These are phyloP conservation scores for Calephelis virginiensis DNA, from an alignment of 1,140 invertebrate genomes.

Conservation along the genomic window DNA sequence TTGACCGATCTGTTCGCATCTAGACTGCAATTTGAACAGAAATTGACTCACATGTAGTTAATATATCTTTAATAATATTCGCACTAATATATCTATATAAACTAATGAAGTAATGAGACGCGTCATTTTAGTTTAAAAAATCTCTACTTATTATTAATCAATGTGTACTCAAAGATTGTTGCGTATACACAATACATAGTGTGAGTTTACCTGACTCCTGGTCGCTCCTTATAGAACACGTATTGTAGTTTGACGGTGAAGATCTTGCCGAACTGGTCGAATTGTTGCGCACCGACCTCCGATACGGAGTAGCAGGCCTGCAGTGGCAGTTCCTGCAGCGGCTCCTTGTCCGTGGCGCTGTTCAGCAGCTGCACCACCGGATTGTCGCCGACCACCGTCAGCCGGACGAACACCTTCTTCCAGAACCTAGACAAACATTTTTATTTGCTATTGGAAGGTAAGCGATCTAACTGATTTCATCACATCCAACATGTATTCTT, in stretches of 20 bases:
- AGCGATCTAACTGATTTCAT: too few species aligned
- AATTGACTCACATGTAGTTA: too few species aligned
- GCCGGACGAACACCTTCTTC: constrained; percentile 96
- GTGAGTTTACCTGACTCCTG: constrained; percentile 85
- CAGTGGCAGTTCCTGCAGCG: constrained; percentile 95
- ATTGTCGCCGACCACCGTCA: constrained; percentile 89
- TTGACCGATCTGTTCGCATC: too few species aligned
- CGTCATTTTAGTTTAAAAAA: too few species aligned
- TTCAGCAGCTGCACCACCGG: constrained; percentile 93
- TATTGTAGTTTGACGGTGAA: constrained; percentile 99
- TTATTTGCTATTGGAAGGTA: background rate
- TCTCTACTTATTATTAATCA: too few species aligned
- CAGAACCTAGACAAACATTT: constrained; percentile 85
- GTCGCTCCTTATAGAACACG: constrained; percentile 98
- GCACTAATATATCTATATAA: too few species aligned
- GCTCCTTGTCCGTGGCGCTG: constrained; percentile 91
- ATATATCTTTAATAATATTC: too few species aligned
- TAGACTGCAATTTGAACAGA: too few species aligned
- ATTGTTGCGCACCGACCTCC: constrained; percentile 96
- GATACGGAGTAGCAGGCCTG: constrained; percentile 96
- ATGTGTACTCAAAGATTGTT: too few species aligned
- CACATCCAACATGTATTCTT: too few species aligned
- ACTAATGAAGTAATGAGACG: too few species aligned
- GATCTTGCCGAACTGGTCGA: constrained; percentile 99
- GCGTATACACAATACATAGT: background rate